phyloP scores from a whole-genome alignment of 2,888 invertebrate species.

The Cremastinae sp. region DNA sequence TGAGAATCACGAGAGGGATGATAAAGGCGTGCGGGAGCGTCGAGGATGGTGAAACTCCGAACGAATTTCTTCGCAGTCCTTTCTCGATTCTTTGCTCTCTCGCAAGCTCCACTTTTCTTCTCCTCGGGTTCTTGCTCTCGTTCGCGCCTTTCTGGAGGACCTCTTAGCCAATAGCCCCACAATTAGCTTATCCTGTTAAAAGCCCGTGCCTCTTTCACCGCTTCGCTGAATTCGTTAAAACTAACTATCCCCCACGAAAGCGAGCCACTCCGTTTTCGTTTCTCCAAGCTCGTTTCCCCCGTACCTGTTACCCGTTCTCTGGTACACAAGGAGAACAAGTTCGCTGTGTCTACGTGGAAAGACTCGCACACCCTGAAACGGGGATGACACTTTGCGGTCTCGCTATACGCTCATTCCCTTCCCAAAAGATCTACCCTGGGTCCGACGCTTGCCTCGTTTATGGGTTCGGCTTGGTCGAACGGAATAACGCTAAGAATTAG shows the following conservation, averaged over 20 bases:
- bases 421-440: slow-evolving; percentile 1
- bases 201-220: slow-evolving; percentile 71
- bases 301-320: neutral
- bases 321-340: slow-evolving; percentile 1
- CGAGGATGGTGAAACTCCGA: neutral
- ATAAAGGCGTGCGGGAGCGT: slow-evolving; percentile 45
- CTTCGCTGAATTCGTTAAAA: slow-evolving; percentile 78
- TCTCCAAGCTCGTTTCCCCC: slow-evolving; percentile 10
- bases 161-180: slow-evolving; percentile 80
- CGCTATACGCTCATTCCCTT: slow-evolving; percentile 21
- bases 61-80: slow-evolving; percentile 37
- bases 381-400: slow-evolving; percentile 52
- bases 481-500: slow-evolving; percentile 29
- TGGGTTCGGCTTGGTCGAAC: slow-evolving; percentile 19
- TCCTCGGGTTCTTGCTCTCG: slow-evolving; percentile 56
- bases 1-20: slow-evolving; percentile 48
- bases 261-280: slow-evolving; percentile 38
- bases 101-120: slow-evolving; percentile 46
- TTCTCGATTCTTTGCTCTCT: slow-evolving; percentile 65
- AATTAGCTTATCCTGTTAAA: slow-evolving; percentile 81
- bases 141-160: slow-evolving; percentile 70
- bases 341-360: neutral
- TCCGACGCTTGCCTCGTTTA: slow-evolving; percentile 22
- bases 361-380: neutral
- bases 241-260: slow-evolving; percentile 50